Evolutionary conservation across 1,140 invertebrate genomes (phyloP).

Genomic region (Caenorhabditis inopinata): DNA sequence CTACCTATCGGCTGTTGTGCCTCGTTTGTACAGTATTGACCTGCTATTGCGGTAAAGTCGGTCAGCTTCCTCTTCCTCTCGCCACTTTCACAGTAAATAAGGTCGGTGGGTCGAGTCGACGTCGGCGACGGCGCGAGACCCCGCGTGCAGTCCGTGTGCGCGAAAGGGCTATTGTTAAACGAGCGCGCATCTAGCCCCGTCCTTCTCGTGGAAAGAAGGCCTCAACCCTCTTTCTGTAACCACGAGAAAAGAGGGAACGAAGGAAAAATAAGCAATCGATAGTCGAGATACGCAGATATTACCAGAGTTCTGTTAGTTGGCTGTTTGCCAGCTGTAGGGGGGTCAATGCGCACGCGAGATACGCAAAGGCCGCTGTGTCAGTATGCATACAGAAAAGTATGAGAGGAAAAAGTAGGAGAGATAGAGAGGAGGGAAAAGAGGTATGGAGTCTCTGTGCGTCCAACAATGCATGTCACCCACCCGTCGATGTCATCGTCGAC

Average conservation of each 20-base stretch:
- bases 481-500: conserved; percentile 5
- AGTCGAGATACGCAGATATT: conserved; percentile 27
- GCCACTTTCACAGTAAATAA: conserved; percentile 26
- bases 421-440: not conserved
- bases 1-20: too few relatives aligned
- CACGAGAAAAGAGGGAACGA: not conserved
- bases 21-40: conserved; percentile 17
- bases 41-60: conserved; percentile 18
- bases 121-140: conserved; percentile 4
- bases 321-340: conserved; percentile 30
- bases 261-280: conserved; percentile 16
- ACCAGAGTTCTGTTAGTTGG: conserved; percentile 32
- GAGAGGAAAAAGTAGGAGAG: not conserved
- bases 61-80: conserved; percentile 7
- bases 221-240: conserved; percentile 1
- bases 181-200: conserved; percentile 15
- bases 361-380: conserved; percentile 22
- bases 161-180: conserved; percentile 28
- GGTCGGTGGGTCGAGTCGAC: conserved; percentile 1
- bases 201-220: not conserved
- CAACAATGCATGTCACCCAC: conserved; percentile 21
- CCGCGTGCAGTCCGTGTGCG: conserved; percentile 5
- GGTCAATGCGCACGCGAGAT: conserved; percentile 14
- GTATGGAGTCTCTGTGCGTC: conserved; percentile 13
- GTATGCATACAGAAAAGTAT: conserved; percentile 31